phyloP scores from a whole-genome alignment of 2,888 invertebrate genomes.

The Fabriciana adippe region DNA sequence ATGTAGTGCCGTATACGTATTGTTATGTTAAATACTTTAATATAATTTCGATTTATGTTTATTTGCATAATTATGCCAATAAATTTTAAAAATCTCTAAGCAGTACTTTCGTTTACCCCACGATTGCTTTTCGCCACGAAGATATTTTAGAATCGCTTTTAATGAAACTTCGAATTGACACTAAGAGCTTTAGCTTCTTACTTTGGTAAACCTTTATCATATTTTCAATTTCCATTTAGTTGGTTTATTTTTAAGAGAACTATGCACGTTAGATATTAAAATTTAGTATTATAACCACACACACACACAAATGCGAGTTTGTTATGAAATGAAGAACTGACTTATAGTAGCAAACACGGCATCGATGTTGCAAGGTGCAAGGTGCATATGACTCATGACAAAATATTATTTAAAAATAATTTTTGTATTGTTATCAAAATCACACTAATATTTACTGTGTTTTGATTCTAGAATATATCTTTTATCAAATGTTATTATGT shows the following conservation, averaged over 20 bases:
- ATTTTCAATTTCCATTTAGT: conserved; percentile 29
- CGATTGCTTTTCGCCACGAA: conserved; percentile 22
- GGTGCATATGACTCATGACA: conserved; percentile 27
- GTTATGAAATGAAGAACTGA: conserved; percentile 25
- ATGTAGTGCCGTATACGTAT: neutral
- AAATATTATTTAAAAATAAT: conserved; percentile 16
- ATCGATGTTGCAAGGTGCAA: conserved; percentile 33
- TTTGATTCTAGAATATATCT: neutral
- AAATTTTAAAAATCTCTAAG: conserved; percentile 22
- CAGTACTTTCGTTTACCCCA: conserved; percentile 16
- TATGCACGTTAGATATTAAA: neutral
- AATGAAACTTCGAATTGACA: conserved; percentile 22
- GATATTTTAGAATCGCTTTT: conserved; percentile 26
- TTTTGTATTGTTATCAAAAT: conserved; percentile 6
- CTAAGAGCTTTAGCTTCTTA: conserved; percentile 7
- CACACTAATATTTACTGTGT: neutral
- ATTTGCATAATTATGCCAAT: conserved; percentile 20
- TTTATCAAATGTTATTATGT: neutral
- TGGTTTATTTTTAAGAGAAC: neutral
- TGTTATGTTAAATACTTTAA: neutral
- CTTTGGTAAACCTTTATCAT: conserved; percentile 12
- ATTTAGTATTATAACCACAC: neutral
- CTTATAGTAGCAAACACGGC: conserved; percentile 24
- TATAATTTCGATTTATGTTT: conserved; percentile 10
- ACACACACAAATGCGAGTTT: neutral